Conservation (phyloP, 53 echinoderm and acorn worm genomes). For the Hippasteria phrygiana region DNA sequence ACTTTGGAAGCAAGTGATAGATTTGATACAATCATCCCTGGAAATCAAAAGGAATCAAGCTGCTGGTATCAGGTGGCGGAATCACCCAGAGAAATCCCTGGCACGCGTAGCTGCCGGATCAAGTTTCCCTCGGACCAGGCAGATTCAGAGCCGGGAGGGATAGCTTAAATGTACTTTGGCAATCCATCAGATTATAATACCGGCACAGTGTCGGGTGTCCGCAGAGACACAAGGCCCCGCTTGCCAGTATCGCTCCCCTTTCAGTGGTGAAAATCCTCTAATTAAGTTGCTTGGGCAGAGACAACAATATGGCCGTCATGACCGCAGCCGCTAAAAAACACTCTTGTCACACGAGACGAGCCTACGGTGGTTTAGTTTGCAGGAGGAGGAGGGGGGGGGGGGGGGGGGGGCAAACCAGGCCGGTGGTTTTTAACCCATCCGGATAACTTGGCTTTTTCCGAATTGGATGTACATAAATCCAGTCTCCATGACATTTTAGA, state of each 20-base stretch:
- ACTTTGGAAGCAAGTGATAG: not conserved
- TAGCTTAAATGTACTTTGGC: constrained; percentile 50
- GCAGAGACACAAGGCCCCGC: not conserved
- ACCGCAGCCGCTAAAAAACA: not conserved
- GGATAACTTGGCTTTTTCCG: not conserved
- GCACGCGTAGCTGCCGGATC: not conserved
- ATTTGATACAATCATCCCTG: constrained; percentile 29
- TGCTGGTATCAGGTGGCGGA: constrained; percentile 1
- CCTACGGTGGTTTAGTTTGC: not conserved
- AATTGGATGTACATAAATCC: too few relatives aligned
- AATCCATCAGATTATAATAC: constrained; percentile 36
- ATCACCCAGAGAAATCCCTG: constrained; percentile 3
- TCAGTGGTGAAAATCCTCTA: constrained; percentile 16
- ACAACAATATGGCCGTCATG: constrained; percentile 20
- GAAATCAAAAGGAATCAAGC: constrained; percentile 30
- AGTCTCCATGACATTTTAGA: too few relatives aligned
- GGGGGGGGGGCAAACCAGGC: not conserved
- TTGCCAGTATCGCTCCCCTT: not conserved
- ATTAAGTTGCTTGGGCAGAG: constrained; percentile 53
- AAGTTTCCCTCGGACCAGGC: constrained; percentile 1
- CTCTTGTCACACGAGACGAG: not conserved
- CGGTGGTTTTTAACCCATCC: too few relatives aligned
- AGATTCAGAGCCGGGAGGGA: constrained; percentile 2
- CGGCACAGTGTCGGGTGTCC: constrained; percentile 11
- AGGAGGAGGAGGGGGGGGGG: not conserved